Conservation (phyloP, 1,140 invertebrate genomes). For the Eupeodes corollae region DNA sequence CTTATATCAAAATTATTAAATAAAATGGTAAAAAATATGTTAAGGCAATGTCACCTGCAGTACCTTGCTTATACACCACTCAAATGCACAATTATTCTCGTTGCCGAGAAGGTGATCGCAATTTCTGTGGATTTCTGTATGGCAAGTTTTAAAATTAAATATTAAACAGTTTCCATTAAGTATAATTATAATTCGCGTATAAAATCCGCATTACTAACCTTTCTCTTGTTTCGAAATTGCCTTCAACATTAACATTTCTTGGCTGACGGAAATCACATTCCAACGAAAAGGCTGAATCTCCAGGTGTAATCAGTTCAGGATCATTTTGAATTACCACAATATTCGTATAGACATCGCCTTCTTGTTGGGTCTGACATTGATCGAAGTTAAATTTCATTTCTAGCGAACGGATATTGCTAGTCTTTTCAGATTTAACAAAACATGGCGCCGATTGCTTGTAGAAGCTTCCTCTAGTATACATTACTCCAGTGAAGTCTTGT, state of each 20-base stretch:
- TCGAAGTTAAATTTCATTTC: slow-evolving; percentile 45
- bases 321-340: slow-evolving; percentile 49
- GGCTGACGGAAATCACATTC: slow-evolving; percentile 48
- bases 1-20: not conserved
- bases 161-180: not conserved
- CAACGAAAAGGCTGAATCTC: slow-evolving; percentile 49
- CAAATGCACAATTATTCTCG: slow-evolving; percentile 17
- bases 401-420: slow-evolving; percentile 34
- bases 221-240: slow-evolving; percentile 38
- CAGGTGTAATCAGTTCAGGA: slow-evolving; percentile 49
- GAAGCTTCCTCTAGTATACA: slow-evolving; percentile 50
- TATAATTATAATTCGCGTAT: not conserved
- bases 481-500: slow-evolving; percentile 47
- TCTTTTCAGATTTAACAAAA: slow-evolving; percentile 40
- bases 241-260: slow-evolving; percentile 40
- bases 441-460: slow-evolving; percentile 44
- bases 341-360: slow-evolving; percentile 44
- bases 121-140: slow-evolving; percentile 35
- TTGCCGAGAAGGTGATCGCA: slow-evolving; percentile 31
- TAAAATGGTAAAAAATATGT: not conserved
- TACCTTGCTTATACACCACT: not conserved
- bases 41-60: not conserved
- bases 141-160: not conserved
- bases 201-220: slow-evolving; percentile 24
- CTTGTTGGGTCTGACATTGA: slow-evolving; percentile 44